phyloP scores from a whole-genome alignment of 2,113 vertebrate genomes.

The Noctilio leporinus region DNA sequence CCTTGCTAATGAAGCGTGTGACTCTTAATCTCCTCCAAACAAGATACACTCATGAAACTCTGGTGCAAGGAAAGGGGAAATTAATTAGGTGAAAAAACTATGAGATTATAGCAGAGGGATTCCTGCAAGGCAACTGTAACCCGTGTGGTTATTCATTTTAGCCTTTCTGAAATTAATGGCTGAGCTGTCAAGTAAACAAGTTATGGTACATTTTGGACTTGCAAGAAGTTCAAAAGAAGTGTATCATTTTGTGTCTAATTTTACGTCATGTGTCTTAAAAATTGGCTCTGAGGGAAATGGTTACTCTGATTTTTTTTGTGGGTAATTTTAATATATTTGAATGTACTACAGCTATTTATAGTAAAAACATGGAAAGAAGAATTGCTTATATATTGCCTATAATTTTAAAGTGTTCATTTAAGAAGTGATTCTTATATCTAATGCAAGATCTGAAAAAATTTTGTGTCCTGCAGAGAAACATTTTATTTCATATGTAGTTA shows the following conservation, averaged over 20 bases:
- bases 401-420: constrained; percentile 28
- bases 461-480: neutral
- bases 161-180: constrained; percentile 79
- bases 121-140: constrained; percentile 85
- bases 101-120: constrained; percentile 90
- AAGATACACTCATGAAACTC: constrained; percentile 89
- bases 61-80: constrained; percentile 87
- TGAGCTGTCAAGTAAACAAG: constrained; percentile 76
- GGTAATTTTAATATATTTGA: constrained; percentile 12
- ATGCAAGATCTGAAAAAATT: neutral
- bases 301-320: neutral
- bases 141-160: constrained; percentile 80
- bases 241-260: constrained; percentile 15
- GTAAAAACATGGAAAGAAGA: neutral
- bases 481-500: neutral
- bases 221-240: constrained; percentile 59
- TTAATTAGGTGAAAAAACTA: constrained; percentile 93
- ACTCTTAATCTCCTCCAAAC: constrained; percentile 94
- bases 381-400: neutral
- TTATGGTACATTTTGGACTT: constrained; percentile 68
- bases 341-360: neutral
- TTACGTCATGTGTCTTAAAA: constrained; percentile 40
- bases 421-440: neutral
- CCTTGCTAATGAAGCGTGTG: constrained; percentile 93
- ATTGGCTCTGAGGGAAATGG: constrained; percentile 2